Evolutionary conservation across 2,888 invertebrate species (phyloP), one percentile per base, ranked within the genome.

Genomic region (Lasioglossum morio): DNA sequence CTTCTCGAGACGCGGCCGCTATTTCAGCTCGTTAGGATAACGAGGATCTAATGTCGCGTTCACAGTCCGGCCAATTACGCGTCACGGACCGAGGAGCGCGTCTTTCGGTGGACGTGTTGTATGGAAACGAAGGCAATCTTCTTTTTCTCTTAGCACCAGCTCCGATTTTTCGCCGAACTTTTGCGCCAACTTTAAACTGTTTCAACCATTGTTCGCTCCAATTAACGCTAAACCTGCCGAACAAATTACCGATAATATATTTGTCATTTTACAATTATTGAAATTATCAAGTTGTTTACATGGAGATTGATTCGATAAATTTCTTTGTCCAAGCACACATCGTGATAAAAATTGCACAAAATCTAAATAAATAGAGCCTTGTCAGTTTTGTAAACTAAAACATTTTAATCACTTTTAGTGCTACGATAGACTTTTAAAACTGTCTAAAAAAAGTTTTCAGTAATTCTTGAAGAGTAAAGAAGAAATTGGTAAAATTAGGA

Each of bases 1-100:
- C 88, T 81, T 80, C 89, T 75, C 87, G 75, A 60, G 79, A 34
- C 81, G 48, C 72, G 81, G 91, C 85, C 91, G 91, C 93, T 93
- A 94, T 94, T 94, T 93, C 92, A 93, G 94, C 94, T 94, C 94
- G 94, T 94, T 94, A 94, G 94, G 94, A 93, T 94, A 94, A 94
- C 94, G 94, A 94, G 94, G 94, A 94, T 94, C 94, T 94, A 94
- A 94, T 94, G 94, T 94, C 94, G 93, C 94, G 93, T 92, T 93
- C 94, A 91, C 94, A 91, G 93, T 91, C 92, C 87, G 91, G 92
- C 94, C 94, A 94, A 94, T 94, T 94, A 94, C 93, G 93, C 92
- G 93, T 91, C 89, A 92, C 94, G 93, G 92, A 77, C 90, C 79
- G 82, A 80, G 79, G 84, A 89, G 90, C 91, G 88, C 90, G 82